Evolutionary conservation across 1,140 invertebrate species (phyloP), one percentile per base, ranked within the genome.

Genomic region (Chlorops oryzae): DNA sequence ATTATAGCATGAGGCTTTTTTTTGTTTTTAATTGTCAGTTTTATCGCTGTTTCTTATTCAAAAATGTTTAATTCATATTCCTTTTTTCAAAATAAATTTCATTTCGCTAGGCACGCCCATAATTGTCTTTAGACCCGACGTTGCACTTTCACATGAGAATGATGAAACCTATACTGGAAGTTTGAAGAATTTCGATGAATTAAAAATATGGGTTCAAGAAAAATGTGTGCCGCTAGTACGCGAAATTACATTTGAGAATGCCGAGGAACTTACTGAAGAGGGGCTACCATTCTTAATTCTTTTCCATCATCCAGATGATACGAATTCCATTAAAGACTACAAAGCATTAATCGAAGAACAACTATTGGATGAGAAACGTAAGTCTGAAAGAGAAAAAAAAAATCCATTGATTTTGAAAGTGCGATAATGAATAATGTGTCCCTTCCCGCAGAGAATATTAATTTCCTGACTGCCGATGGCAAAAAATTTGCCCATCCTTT

Each of bases 221-320:
- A 89, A 88, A 63, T 99, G 96, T 69, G 85, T 92, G 13, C 88
- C 89, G 2, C 70, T 91, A 20, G 88, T 92, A 0, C 75, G 88
- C 49, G 94, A 97, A 75, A 98, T 99, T 39, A 98, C 95, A 3
- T 99, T 99, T 75, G 94, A 98, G 77, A 99, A 98, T 81, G 96
- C 96, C 18, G 96, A 98, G 76, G 96, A 99, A 75, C 73, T 99
- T 10, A 99, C 96, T 1, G 97, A 99, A 77, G 96, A 99, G 79
- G 96, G 96, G 13, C 73, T 99, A 56, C 96, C 97, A n/a, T 99
- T 99, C 74, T 78, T 99, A 5, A 98, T 99, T 58, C 73, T 99
- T 2, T 99, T 99, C 74, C 91, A 99, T 65, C 70, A 84, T 55
- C 86, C 91, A 2, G 85, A 89, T 60, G 95, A 99, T 74, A 80